Conservation (phyloP, 1,140 invertebrate genomes). For the Doryteuthis pealeii region DNA sequence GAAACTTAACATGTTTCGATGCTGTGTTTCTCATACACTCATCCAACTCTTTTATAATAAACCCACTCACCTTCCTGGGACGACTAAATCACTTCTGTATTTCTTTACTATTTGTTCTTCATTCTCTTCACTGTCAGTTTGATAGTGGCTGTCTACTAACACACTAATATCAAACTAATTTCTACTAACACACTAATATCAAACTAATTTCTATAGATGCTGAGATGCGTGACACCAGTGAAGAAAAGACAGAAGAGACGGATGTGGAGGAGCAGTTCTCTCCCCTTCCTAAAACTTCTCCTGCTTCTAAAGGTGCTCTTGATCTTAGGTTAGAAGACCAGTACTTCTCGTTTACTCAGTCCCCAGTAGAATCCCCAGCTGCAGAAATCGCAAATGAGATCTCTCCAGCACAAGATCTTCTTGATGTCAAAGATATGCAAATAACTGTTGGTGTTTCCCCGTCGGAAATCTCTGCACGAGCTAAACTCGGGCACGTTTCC, state of each 20-base stretch:
- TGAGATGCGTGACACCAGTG: constrained; percentile 41
- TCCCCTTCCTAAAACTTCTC: constrained; percentile 39
- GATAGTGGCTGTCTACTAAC: constrained; percentile 10
- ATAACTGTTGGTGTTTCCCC: constrained; percentile 46
- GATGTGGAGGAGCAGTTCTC: constrained; percentile 54
- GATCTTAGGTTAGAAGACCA: constrained; percentile 33
- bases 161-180: constrained; percentile 26
- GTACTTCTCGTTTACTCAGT: constrained; percentile 39
- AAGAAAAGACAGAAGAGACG: constrained; percentile 48
- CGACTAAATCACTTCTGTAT: background rate
- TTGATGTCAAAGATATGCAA: constrained; percentile 26
- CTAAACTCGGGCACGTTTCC: background rate
- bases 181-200: constrained; percentile 24
- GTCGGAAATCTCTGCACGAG: constrained; percentile 31
- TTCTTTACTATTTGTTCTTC: constrained; percentile 1
- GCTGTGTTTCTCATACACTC: too few species aligned
- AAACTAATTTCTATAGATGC: constrained; percentile 45
- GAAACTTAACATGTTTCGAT: too few species aligned
- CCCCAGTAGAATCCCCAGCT: constrained; percentile 38
- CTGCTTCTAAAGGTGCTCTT: constrained; percentile 29
- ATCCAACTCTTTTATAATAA: too few species aligned
- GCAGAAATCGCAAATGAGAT: constrained; percentile 24
- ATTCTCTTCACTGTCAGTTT: constrained; percentile 7
- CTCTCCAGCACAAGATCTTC: constrained; percentile 20
- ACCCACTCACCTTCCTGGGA: too few species aligned